Base-by-base conservation (phyloP, 1,140 invertebrate genomes). In the Alviniconcha marisindica region DNA sequence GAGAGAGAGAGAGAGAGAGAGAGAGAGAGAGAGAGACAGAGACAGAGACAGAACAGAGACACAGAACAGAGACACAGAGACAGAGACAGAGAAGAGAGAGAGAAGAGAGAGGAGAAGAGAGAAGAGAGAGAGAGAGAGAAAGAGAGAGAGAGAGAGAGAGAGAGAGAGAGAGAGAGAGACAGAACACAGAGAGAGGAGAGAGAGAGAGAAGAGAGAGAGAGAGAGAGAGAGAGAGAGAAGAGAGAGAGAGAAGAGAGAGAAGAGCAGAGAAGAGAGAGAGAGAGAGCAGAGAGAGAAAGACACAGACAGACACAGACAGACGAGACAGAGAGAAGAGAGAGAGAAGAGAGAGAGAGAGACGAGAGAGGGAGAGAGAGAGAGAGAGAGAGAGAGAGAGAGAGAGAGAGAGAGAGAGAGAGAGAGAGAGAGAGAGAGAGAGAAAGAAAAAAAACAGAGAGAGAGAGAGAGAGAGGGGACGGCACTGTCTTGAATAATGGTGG, bases 11-110 rank as follows among this genome's bases (percentile, higher is more conserved):
- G 31, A 36, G 40, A 82, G 42, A 51, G 40, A 51, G 48, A 78
- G 78, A 84, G 33, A 66, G 66, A 82, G 42, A 78, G 38, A 33
- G 21, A 63, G 40, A 81, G n/a, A 44, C 31, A 81, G 5, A 48
- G 7, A 78, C n/a, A 48, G 48, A 28, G 15, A 42, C 42, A n/a
- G 7, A 48, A 48, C 7, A 48, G 7, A 48, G 44, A 48, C 44
- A 48, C 18, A 5, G 40, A 40, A 31, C n/a, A n/a, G n/a, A n/a
- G n/a, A n/a, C n/a, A n/a, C n/a, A n/a, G n/a, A n/a, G n/a, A n/a
- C n/a, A n/a, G n/a, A n/a, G n/a, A n/a, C n/a, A n/a, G n/a, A n/a
- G n/a, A 40, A 44, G 40, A 69, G 38, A 84, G 54, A 63, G 60
- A 48, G 60, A 77, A 74, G 31, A 15, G 28, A 38, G 36, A 63